Percentiles rank a stretch among this genome's conserved stretches.
phyloP scores from a whole-genome alignment of 2,797 vertebrate genomes.

The Acipenser ruthenus region DNA sequence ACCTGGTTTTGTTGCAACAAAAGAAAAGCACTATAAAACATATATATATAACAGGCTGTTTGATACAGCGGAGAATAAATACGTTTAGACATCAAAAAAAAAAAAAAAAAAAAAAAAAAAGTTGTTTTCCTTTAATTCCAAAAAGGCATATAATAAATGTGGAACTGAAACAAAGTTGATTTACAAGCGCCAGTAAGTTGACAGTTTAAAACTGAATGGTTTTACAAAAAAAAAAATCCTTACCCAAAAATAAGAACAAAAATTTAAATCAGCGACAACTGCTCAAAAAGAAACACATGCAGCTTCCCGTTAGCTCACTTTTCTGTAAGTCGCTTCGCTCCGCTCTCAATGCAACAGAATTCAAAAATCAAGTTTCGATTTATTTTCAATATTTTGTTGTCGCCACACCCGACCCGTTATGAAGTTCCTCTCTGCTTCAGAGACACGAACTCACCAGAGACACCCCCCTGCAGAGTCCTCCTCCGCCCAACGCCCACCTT shows the following conservation, averaged over 20 bases:
- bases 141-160: too few relatives aligned
- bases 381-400: conserved; percentile 38
- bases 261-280: neutral
- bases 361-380: conserved; percentile 22
- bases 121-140: too few relatives aligned
- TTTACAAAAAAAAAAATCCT: too few relatives aligned
- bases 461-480: conserved; percentile 23
- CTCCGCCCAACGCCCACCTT: conserved; percentile 30
- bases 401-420: conserved; percentile 61
- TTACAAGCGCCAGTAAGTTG: too few relatives aligned
- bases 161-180: too few relatives aligned
- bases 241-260: neutral
- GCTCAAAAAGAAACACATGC: neutral
- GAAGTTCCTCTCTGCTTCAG: conserved; percentile 46
- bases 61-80: too few relatives aligned
- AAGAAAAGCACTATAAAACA: conserved; percentile 14
- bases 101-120: too few relatives aligned
- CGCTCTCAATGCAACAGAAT: too few relatives aligned
- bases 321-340: neutral
- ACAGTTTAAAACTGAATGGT: too few relatives aligned
- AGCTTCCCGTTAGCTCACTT: neutral
- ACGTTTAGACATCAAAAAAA: too few relatives aligned
- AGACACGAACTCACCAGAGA: conserved; percentile 34
- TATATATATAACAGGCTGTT: conserved; percentile 9
- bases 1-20: conserved; percentile 16